Evolutionary conservation across 2,888 invertebrate species (phyloP).

Genomic region (Lithosia quadra): DNA sequence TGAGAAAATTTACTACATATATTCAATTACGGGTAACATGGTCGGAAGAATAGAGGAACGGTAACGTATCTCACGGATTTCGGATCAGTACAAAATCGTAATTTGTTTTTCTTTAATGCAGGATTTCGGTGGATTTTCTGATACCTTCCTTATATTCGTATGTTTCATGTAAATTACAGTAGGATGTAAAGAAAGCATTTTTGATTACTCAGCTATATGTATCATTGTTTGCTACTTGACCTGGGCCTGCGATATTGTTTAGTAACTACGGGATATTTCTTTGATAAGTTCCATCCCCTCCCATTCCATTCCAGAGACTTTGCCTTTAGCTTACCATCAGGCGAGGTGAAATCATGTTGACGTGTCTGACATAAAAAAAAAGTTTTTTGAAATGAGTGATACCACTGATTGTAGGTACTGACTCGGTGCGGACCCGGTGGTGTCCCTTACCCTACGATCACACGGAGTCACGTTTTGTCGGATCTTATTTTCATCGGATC

Average conservation of each 20-base stretch:
- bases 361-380: no score
- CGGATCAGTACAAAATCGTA: not conserved
- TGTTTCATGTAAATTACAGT: not conserved
- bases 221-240: not conserved
- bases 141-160: conserved; percentile 1
- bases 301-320: no score
- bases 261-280: not conserved
- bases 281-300: no score
- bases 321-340: no score
- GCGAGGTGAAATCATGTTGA: no score
- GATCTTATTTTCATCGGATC: no score
- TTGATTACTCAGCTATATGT: no score
- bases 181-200: not conserved
- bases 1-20: conserved; percentile 4
- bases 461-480: no score
- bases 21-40: conserved; percentile 1
- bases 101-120: not conserved
- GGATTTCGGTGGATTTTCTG: conserved; percentile 1
- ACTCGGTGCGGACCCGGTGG: no score
- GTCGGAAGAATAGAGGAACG: conserved; percentile 2
- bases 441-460: no score
- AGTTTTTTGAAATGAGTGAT: no score
- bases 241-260: not conserved
- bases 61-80: not conserved
- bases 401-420: no score